Conservation (phyloP, 2,797 vertebrate genomes). For the Lepilemur ruficaudatus region DNA sequence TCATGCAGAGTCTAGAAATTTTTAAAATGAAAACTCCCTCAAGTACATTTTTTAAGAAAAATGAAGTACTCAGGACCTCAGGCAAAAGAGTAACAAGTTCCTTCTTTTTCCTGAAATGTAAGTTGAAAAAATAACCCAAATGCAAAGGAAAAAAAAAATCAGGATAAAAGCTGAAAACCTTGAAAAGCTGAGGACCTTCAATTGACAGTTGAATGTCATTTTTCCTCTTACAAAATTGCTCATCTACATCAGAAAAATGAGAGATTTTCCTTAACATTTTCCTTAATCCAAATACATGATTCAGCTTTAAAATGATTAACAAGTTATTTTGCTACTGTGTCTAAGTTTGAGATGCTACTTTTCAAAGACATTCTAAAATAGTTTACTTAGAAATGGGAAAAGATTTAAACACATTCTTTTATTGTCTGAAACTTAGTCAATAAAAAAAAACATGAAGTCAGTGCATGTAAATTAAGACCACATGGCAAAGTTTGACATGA, state of each 20-base stretch:
- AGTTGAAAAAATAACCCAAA: conserved; percentile 31
- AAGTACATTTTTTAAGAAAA: conserved; percentile 57
- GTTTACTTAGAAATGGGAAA: conserved; percentile 32
- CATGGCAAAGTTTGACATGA: neutral
- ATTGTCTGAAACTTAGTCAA: neutral
- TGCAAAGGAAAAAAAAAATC: neutral
- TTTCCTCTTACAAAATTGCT: neutral
- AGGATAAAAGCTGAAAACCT: neutral
- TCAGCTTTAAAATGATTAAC: conserved; percentile 15
- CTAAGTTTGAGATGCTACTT: conserved; percentile 14
- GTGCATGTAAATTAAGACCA: neutral
- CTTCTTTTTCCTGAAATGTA: neutral
- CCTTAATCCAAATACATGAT: neutral
- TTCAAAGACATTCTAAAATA: neutral
- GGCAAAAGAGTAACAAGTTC: neutral
- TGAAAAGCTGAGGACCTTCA: conserved; percentile 40
- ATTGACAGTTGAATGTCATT: neutral
- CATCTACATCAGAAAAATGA: neutral
- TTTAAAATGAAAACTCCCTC: conserved; percentile 55
- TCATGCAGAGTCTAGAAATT: conserved; percentile 27
- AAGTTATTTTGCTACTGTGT: neutral
- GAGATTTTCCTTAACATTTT: neutral
- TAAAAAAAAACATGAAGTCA: conserved; percentile 22
- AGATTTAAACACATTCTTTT: neutral
- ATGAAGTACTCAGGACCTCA: neutral